Conservation (phyloP, 2,113 vertebrate species). For the Emberiza fucata region DNA sequence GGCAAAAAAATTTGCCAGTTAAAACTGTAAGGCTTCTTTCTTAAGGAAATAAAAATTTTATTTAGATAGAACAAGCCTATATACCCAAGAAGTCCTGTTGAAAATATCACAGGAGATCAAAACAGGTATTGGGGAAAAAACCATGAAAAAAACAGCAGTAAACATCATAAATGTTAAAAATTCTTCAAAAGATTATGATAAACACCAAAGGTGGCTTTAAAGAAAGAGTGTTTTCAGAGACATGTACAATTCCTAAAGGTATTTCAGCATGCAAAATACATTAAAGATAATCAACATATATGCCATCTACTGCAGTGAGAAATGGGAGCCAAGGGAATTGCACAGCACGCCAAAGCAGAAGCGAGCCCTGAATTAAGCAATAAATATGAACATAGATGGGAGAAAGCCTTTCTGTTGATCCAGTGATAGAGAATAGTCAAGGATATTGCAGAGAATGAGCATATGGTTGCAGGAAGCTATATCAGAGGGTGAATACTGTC, state of each 20-base stretch:
- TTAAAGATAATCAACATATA: not conserved
- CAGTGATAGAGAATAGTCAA: not conserved
- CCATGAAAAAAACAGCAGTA: not conserved
- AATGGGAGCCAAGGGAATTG: not conserved
- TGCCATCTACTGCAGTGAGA: not conserved
- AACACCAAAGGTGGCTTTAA: not conserved
- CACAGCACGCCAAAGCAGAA: not conserved
- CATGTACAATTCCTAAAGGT: not conserved
- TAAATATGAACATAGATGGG: rapidly evolving
- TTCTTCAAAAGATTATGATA: not conserved
- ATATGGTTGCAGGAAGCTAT: not conserved
- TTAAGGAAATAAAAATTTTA: not conserved
- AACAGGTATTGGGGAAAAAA: not conserved
- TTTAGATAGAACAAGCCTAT: not conserved
- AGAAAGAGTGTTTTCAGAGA: not conserved
- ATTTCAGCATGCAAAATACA: not conserved
- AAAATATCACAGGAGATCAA: not conserved
- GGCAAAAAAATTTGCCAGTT: not conserved
- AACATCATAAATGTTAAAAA: not conserved
- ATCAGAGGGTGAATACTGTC: not conserved
- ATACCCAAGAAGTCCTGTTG: not conserved
- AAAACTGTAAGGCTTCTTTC: not conserved
- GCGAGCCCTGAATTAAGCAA: not conserved
- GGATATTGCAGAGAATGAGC: not conserved
- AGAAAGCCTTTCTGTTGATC: not conserved